Evolutionary conservation across 2,888 invertebrate genomes (phyloP), one percentile per base, ranked within the genome.

Genomic region (Campopleginae sp.): DNA sequence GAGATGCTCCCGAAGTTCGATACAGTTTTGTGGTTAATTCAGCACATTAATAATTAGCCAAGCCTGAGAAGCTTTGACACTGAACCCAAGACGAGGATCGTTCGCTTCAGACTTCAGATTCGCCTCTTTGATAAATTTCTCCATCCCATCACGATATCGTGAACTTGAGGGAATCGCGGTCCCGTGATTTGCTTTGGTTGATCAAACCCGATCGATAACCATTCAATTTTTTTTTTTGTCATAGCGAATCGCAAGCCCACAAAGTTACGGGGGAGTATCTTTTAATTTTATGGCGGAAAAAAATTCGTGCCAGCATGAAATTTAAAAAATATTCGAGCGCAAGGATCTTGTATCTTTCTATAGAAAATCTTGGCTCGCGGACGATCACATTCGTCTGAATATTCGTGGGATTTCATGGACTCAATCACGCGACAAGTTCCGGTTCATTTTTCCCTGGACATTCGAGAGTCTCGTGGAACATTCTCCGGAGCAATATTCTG

Each of bases 381-480:
- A 77, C n/a, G 14, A 19, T 77, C 19, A 1, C 27, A 65, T 63
- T 48, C 4, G n/a, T 31, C 44, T 48, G 66, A 68, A 68, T 51
- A 54, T 68, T 54, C 27, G 42, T 54, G 12, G 54, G 19, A 68
- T 68, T 44, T 54, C 46, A n/a, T 19, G 71, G 54, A 23, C 17
- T 58, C 54, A 44, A 78, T 66, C 72, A 78, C 46, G 66, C 33
- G 66, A 79, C 63, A 79, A 48, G 33, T 70, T 61, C 33, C 79
- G 46, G 23, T 79, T 31, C 46, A 58, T 46, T 74, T 51, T 65
- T 19, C 38, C 23, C 8, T 46, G 65, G 54, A 54, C 65, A 12
- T 71, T 71, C 66, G 23, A 14, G 66, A 78, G 33, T 23, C 5
- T 58, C 58, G 44, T 14, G 27, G 68, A 78, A 68, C n/a, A 33